Conservation (phyloP, 2,113 vertebrate species). For the Emydocephalus ijimae region DNA sequence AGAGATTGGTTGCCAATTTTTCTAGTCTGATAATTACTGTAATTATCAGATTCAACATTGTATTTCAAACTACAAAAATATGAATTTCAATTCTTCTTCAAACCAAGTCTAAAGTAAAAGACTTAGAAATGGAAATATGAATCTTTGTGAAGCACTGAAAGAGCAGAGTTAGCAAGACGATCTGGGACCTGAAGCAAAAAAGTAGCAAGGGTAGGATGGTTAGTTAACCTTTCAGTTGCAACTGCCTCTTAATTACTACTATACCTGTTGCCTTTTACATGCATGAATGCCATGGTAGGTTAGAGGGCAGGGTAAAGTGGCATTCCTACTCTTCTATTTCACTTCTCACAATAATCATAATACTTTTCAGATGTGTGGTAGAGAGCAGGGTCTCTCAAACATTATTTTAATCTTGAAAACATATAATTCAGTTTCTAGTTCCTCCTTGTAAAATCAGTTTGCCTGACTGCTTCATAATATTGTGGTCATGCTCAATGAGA, state of each 20-base stretch:
- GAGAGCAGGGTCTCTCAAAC: neutral
- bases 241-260: neutral
- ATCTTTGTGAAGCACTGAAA: neutral
- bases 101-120: neutral
- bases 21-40: neutral
- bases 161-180: neutral
- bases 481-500: neutral
- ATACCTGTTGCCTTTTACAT: neutral
- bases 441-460: neutral
- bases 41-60: neutral
- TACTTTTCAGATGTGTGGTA: neutral
- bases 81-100: neutral
- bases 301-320: neutral
- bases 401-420: neutral
- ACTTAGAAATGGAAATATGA: neutral
- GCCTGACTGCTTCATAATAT: neutral
- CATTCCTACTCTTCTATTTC: neutral
- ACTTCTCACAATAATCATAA: neutral
- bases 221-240: neutral
- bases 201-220: too few relatives aligned
- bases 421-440: neutral
- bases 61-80: neutral
- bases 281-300: neutral
- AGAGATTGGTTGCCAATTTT: rapidly evolving
- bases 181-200: neutral